Conservation (phyloP, 2,888 invertebrate species). For the Xestia sexstrigata region DNA sequence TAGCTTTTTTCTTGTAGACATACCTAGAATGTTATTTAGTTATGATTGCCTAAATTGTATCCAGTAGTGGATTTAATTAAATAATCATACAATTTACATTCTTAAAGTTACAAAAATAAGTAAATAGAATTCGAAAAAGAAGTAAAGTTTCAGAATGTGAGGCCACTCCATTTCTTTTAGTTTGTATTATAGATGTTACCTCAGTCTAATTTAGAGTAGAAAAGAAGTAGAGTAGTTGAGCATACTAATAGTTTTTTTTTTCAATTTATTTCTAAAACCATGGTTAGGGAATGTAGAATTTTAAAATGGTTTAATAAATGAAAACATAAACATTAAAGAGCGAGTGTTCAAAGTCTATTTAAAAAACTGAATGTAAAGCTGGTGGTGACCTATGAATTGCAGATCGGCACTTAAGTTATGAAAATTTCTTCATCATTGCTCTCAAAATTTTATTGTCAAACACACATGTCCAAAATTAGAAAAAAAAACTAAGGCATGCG, state of each 20-base stretch:
- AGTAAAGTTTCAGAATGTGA: not conserved
- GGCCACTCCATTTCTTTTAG: conserved; percentile 1
- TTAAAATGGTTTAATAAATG: not conserved
- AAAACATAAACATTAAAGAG: not conserved
- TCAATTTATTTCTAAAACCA: no score
- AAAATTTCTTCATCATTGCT: no score
- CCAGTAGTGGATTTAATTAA: conserved; percentile 53
- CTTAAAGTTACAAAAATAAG: no score
- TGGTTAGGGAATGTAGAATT: not conserved
- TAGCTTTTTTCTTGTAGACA: not conserved
- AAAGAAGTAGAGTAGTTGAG: not conserved
- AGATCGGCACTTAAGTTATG: not conserved
- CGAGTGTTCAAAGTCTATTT: not conserved
- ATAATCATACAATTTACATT: not conserved
- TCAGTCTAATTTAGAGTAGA: not conserved
- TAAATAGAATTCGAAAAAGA: not conserved
- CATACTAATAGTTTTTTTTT: not conserved
- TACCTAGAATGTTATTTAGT: not conserved
- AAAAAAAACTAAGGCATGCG: not conserved
- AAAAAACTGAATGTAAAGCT: not conserved
- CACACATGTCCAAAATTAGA: no score
- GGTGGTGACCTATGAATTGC: not conserved
- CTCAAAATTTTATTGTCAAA: no score
- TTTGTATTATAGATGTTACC: not conserved
- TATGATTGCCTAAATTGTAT: conserved; percentile 2